Evolutionary conservation across 37 sponge, comb jelly and placozoan species (phyloP).

Genomic region (Beroe ovata): DNA sequence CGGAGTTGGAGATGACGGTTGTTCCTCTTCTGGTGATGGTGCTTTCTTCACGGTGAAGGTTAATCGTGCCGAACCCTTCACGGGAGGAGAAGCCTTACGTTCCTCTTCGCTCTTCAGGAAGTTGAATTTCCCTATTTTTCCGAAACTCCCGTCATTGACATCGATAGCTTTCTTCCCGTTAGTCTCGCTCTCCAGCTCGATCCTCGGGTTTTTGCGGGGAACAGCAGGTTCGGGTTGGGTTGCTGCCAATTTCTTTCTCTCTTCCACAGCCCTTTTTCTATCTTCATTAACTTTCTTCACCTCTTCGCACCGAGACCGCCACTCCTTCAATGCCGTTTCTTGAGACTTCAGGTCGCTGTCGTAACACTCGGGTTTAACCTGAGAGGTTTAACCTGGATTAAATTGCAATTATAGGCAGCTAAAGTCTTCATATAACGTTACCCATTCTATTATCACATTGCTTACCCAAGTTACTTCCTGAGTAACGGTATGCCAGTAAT

Average conservation of each 20-base stretch:
- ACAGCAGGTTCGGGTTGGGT: background rate
- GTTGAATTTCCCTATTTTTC: slow-evolving; percentile 36
- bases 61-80: background rate
- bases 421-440: no score
- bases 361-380: slow-evolving; percentile 38
- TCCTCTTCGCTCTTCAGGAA: slow-evolving; percentile 31
- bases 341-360: slow-evolving; percentile 15
- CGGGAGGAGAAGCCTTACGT: background rate
- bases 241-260: background rate
- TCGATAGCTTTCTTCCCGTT: background rate
- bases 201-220: background rate
- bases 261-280: background rate
- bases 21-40: background rate
- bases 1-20: background rate
- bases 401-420: no score
- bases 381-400: no score
- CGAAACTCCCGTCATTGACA: background rate
- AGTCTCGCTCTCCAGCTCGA: slow-evolving; percentile 18
- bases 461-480: slow-evolving; percentile 54
- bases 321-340: slow-evolving; percentile 9
- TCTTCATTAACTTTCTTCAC: background rate
- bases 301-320: background rate
- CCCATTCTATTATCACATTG: no score
- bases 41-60: slow-evolving; percentile 54
- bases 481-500: slow-evolving; percentile 51